Percentiles rank a stretch among this genome's conserved stretches.
These are phyloP conservation scores for Champsocephalus gunnari DNA, from an alignment of 2,797 vertebrate genomes.

Conservation along the genomic window DNA sequence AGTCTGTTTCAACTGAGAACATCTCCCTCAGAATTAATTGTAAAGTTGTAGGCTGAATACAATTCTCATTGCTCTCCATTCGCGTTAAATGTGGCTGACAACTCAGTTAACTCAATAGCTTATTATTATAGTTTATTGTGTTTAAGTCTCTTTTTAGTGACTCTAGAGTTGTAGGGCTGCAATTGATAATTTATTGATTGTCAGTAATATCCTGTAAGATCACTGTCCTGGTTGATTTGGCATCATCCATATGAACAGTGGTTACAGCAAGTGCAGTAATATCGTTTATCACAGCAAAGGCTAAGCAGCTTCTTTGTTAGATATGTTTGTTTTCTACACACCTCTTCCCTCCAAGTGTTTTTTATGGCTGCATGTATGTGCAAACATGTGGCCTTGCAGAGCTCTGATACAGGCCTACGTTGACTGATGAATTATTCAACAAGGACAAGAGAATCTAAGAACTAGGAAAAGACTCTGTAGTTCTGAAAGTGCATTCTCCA, in stretches of 20 bases:
- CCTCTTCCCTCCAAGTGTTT: no score
- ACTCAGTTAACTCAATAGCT: neutral
- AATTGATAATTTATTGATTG: neutral
- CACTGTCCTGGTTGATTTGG: neutral
- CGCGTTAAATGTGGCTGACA: neutral
- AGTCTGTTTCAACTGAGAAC: neutral
- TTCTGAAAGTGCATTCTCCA: slow-evolving; percentile 57
- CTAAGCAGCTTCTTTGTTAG: neutral
- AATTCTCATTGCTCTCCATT: neutral
- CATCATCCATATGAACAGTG: no score
- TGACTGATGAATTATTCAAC: slow-evolving; percentile 78
- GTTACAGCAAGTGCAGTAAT: neutral
- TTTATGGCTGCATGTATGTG: no score
- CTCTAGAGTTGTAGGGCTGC: neutral
- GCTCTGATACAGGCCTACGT: slow-evolving; percentile 6
- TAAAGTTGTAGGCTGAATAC: neutral
- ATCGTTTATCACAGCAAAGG: neutral
- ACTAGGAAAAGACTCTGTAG: slow-evolving; percentile 31
- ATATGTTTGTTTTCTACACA: neutral
- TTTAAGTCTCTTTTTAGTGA: slow-evolving; percentile 1
- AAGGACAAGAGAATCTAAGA: slow-evolving; percentile 71
- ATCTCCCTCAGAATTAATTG: neutral
- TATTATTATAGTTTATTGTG: neutral
- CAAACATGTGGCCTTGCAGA: no score
- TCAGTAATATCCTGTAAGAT: slow-evolving; percentile 5